phyloP scores from a whole-genome alignment of 2,888 invertebrate genomes.

The Leucophora obtusa region DNA sequence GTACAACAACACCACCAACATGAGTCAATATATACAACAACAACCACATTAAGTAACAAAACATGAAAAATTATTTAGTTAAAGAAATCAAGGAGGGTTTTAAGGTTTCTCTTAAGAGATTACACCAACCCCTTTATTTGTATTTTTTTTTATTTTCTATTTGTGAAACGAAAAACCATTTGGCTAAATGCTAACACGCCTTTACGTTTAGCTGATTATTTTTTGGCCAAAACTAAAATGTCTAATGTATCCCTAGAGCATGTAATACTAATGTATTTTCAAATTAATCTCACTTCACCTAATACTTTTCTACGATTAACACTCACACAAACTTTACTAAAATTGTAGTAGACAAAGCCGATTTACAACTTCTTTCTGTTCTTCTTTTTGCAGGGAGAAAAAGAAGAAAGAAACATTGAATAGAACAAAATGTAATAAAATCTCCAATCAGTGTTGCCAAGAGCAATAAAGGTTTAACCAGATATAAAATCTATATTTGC shows the following conservation, averaged over 20 bases:
- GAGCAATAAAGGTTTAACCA: background rate
- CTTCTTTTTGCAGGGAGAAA: background rate
- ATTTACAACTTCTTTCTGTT: conserved; percentile 45
- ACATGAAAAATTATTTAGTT: background rate
- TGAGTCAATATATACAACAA: conserved; percentile 17
- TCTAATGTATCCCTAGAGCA: conserved; percentile 41
- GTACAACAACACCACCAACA: conserved; percentile 58
- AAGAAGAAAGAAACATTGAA: too few relatives aligned
- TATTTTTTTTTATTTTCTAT: conserved; percentile 18
- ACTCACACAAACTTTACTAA: conserved; percentile 29
- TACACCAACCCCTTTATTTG: conserved; percentile 24
- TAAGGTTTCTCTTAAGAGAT: conserved; percentile 53
- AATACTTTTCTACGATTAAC: conserved; percentile 13
- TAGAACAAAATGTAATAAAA: background rate
- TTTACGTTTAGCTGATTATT: conserved; percentile 48
- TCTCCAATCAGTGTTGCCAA: background rate
- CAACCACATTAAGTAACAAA: background rate
- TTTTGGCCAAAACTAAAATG: conserved; percentile 15
- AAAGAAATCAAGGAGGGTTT: conserved; percentile 18
- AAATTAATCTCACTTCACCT: conserved; percentile 54
- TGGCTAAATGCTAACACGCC: conserved; percentile 49
- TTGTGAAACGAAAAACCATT: conserved; percentile 15
- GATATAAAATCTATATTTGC: background rate
- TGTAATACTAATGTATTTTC: conserved; percentile 46
- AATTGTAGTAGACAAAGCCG: conserved; percentile 50